Conservation (phyloP, 2,888 invertebrate species). For the Drosophila lutescens region DNA sequence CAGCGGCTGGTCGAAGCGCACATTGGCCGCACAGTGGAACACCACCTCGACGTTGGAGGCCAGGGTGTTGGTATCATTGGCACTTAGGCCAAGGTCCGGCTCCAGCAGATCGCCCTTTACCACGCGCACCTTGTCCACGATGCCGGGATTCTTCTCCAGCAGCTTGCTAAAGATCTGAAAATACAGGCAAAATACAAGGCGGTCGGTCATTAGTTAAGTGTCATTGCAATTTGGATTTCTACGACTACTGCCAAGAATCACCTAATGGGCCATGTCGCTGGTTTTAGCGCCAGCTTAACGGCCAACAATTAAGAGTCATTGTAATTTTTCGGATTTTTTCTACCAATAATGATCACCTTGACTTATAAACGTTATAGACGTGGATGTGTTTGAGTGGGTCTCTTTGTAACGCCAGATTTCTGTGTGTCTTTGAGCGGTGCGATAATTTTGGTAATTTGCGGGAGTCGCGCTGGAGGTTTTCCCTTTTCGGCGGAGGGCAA, state of each 20-base stretch:
- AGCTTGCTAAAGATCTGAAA: constrained; percentile 86
- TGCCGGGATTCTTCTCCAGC: constrained; percentile 85
- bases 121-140: constrained; percentile 87
- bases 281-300: constrained; percentile 34
- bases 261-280: constrained; percentile 43
- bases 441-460: constrained; percentile 47
- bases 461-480: constrained; percentile 9
- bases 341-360: constrained; percentile 67
- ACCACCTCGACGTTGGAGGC: constrained; percentile 88
- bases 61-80: constrained; percentile 86
- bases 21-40: constrained; percentile 94
- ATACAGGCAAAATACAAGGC: constrained; percentile 21
- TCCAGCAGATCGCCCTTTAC: constrained; percentile 88
- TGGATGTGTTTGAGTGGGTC: constrained; percentile 36
- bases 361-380: constrained; percentile 62
- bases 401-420: constrained; percentile 20
- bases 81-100: constrained; percentile 87
- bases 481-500: constrained; percentile 16
- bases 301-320: constrained; percentile 68
- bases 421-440: constrained; percentile 10
- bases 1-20: constrained; percentile 94
- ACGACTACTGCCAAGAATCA: constrained; percentile 47
- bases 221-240: constrained; percentile 28
- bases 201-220: constrained; percentile 43
- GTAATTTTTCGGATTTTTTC: constrained; percentile 68